Evolutionary conservation across 2,797 vertebrate genomes (phyloP).

Genomic region (Nyctalus aviator): DNA sequence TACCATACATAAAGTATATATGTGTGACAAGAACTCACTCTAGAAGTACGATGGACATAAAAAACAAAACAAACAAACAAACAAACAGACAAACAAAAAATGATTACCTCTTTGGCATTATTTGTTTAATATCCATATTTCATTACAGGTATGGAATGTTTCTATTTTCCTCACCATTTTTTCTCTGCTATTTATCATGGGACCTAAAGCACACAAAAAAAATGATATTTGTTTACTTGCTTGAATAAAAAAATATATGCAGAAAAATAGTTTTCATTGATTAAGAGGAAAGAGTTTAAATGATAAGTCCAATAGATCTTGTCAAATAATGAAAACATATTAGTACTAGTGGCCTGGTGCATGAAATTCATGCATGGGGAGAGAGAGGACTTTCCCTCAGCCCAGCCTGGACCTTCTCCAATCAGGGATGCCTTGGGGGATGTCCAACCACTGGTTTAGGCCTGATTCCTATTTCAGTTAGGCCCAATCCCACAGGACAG

Average conservation of each 20-base stretch:
- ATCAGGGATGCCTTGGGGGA: no score
- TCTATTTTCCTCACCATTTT: not conserved
- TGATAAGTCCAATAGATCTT: not conserved
- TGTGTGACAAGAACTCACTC: not conserved
- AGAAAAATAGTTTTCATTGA: slow-evolving; percentile 8
- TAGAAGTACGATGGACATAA: not conserved
- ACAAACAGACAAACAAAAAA: no score
- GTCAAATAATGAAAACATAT: not conserved
- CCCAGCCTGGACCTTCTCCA: no score
- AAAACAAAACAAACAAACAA: not conserved
- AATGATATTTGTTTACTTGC: slow-evolving; percentile 36
- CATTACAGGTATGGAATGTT: not conserved
- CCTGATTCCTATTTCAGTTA: no score
- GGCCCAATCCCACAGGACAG: no score
- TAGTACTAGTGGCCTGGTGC: no score
- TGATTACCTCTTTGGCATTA: not conserved
- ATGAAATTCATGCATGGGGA: no score
- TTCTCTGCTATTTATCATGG: not conserved
- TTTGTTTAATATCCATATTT: not conserved
- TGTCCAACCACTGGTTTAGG: no score
- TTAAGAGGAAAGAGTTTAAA: not conserved
- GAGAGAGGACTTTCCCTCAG: no score
- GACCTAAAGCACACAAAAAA: not conserved
- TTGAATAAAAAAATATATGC: not conserved
- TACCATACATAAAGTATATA: not conserved